phyloP scores from a whole-genome alignment of 1,140 invertebrate species.

The Pararge aegeria region DNA sequence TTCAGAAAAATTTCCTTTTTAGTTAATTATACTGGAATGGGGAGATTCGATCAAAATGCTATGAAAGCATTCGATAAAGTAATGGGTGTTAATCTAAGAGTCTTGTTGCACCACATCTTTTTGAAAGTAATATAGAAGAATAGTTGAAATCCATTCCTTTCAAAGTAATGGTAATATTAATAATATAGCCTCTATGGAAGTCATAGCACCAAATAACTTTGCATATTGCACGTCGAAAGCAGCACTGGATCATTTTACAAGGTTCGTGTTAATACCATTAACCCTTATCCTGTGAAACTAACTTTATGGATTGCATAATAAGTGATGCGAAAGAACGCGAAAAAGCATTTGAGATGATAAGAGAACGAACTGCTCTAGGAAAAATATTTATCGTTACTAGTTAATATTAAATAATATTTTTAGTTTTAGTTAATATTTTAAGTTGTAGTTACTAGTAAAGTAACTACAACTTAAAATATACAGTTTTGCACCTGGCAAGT shows the following conservation, averaged over 20 bases:
- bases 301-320: slow-evolving; percentile 87
- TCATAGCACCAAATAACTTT: slow-evolving; percentile 57
- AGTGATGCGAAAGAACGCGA: slow-evolving; percentile 75
- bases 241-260: slow-evolving; percentile 46
- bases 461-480: slow-evolving; percentile 88
- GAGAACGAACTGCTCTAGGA: slow-evolving; percentile 80
- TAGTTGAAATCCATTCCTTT: slow-evolving; percentile 85
- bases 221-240: slow-evolving; percentile 43
- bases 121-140: slow-evolving; percentile 84
- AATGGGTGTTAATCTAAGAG: slow-evolving; percentile 86
- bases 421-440: too few species aligned
- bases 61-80: slow-evolving; percentile 85
- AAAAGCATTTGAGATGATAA: slow-evolving; percentile 31
- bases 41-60: slow-evolving; percentile 82
- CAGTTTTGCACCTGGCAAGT: slow-evolving; percentile 90
- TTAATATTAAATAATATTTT: slow-evolving; percentile 88
- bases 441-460: slow-evolving; percentile 82
- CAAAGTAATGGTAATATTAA: slow-evolving; percentile 86
- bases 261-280: slow-evolving; percentile 91
- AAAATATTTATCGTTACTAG: slow-evolving; percentile 83
- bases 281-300: slow-evolving; percentile 89
- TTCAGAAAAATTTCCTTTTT: slow-evolving; percentile 83
- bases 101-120: slow-evolving; percentile 85
- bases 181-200: slow-evolving; percentile 82
- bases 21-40: slow-evolving; percentile 87